These are phyloP conservation scores for Coregonus clupeaformis DNA, from an alignment of 2,113 vertebrate genomes.

Conservation along the genomic window DNA sequence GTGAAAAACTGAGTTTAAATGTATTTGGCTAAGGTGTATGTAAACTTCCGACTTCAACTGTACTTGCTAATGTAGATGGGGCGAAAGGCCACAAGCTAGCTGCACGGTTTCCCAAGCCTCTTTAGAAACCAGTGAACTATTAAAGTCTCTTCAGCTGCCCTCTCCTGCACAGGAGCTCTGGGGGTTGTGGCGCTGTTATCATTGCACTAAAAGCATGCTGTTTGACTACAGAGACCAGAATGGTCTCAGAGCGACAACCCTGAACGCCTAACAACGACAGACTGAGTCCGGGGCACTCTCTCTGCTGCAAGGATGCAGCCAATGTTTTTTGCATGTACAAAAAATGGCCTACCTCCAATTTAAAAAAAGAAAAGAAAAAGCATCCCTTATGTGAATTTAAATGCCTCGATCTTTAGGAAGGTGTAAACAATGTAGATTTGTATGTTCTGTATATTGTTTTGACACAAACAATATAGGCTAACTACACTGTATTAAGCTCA, in stretches of 20 bases:
- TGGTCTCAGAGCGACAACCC: conserved; percentile 44
- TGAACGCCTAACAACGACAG: conserved; percentile 31
- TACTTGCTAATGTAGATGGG: conserved; percentile 55
- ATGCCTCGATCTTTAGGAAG: too few species aligned
- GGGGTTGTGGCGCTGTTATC: conserved; percentile 50
- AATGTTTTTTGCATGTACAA: neutral
- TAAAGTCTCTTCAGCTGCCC: conserved; percentile 58
- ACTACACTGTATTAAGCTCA: too few species aligned
- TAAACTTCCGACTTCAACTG: too few species aligned
- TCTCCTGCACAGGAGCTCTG: conserved; percentile 50
- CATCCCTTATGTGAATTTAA: too few species aligned
- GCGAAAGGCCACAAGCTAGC: conserved; percentile 51
- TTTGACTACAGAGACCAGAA: conserved; percentile 50
- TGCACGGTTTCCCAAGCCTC: conserved; percentile 42
- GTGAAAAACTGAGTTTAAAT: too few species aligned
- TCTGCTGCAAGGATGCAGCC: neutral
- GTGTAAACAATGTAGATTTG: too few species aligned
- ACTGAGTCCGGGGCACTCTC: conserved; percentile 20
- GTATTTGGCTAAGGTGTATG: too few species aligned
- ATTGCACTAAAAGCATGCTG: conserved; percentile 51
- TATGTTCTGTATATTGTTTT: too few species aligned
- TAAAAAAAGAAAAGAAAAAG: too few species aligned
- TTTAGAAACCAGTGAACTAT: conserved; percentile 66
- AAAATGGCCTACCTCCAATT: too few species aligned
- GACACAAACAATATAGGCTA: too few species aligned